These are phyloP conservation scores for Ophion ellenae DNA, from an alignment of 2,888 invertebrate species.

Conservation along the genomic window DNA sequence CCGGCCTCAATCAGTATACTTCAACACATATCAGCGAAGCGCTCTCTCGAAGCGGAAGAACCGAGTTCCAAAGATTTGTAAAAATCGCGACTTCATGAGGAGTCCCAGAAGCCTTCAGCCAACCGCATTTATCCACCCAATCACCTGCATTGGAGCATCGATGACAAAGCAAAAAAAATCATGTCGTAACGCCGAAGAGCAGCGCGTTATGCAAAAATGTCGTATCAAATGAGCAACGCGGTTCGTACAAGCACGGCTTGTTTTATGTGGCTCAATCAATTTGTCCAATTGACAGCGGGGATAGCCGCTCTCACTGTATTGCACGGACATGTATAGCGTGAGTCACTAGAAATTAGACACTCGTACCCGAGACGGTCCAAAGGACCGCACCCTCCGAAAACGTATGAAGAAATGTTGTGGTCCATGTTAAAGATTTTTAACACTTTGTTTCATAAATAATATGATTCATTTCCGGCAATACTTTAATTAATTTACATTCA, in stretches of 20 bases:
- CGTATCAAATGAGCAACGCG: constrained; percentile 8
- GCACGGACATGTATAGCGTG: neutral
- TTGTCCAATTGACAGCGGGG: constrained; percentile 56
- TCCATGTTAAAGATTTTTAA: neutral
- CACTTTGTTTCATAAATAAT: neutral
- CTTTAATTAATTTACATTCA: too few relatives aligned
- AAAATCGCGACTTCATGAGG: neutral
- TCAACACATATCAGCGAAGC: too few relatives aligned
- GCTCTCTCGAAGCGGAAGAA: too few relatives aligned
- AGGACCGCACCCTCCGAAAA: neutral
- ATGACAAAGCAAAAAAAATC: neutral
- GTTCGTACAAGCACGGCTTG: constrained; percentile 30
- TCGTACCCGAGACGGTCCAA: neutral
- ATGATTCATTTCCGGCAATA: too few relatives aligned
- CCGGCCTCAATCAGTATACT: too few relatives aligned
- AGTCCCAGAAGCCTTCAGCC: neutral
- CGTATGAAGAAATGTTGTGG: neutral
- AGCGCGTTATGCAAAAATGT: constrained; percentile 42
- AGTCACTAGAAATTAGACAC: neutral
- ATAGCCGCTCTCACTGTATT: constrained; percentile 23
- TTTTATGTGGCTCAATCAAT: constrained; percentile 57
- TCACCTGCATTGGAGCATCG: neutral
- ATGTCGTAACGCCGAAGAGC: neutral
- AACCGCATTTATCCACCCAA: neutral
- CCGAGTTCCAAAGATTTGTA: neutral